Percentiles rank a stretch among this genome's conserved stretches.
These are phyloP conservation scores for Lucifuga dentata DNA, from an alignment of 2,113 vertebrate species.

Conservation along the genomic window DNA sequence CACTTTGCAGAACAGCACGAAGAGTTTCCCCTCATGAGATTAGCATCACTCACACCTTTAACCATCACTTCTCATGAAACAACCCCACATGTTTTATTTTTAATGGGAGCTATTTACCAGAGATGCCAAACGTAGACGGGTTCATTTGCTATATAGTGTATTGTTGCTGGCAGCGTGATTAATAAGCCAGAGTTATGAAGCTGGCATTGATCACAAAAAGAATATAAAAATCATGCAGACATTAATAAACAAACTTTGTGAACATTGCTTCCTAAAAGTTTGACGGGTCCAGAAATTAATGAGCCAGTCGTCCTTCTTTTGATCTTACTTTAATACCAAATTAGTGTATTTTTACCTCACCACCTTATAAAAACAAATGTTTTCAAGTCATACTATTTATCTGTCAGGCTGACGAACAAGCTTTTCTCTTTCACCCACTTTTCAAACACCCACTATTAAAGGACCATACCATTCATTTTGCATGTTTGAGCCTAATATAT, in stretches of 20 bases:
- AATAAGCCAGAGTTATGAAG: constrained; percentile 37
- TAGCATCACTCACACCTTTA: constrained; percentile 32
- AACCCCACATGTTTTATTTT: constrained; percentile 50
- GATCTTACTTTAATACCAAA: constrained; percentile 7
- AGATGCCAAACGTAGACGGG: constrained; percentile 28
- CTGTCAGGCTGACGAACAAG: too few species aligned
- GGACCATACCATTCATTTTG: too few species aligned
- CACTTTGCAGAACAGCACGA: constrained; percentile 3
- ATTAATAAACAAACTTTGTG: constrained; percentile 16
- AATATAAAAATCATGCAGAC: not conserved
- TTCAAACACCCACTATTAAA: constrained; percentile 4
- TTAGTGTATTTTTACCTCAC: not conserved
- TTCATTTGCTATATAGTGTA: constrained; percentile 35
- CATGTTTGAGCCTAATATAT: too few species aligned
- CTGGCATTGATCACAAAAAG: constrained; percentile 35
- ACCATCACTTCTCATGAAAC: constrained; percentile 24
- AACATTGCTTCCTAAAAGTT: constrained; percentile 9
- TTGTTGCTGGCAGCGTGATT: constrained; percentile 43
- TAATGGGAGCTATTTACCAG: constrained; percentile 36
- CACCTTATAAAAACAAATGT: not conserved
- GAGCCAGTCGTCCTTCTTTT: too few species aligned
- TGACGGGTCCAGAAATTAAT: not conserved
- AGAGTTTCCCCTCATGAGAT: constrained; percentile 6
- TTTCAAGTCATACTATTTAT: too few species aligned
- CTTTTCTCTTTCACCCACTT: too few species aligned